Conservation (phyloP, 2,888 invertebrate genomes). For the Eupithecia vulgata region DNA sequence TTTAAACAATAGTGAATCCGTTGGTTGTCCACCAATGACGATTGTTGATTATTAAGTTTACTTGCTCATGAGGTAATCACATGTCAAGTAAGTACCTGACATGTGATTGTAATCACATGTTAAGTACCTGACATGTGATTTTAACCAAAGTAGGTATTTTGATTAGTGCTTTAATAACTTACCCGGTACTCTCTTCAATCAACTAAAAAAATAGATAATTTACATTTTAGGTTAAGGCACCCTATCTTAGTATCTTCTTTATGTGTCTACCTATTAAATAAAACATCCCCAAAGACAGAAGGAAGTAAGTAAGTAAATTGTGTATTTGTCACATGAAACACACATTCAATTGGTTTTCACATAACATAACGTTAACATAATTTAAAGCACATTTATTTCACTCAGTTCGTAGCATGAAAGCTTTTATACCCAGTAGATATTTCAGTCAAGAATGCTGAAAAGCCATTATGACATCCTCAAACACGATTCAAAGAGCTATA, state of each 20-base stretch:
- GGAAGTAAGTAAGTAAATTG: too few relatives aligned
- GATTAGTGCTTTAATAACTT: too few relatives aligned
- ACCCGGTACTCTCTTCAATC: too few relatives aligned
- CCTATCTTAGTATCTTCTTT: not conserved
- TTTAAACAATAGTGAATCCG: not conserved
- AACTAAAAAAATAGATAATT: not conserved
- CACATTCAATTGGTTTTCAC: too few relatives aligned
- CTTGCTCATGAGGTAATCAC: not conserved
- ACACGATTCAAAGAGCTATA: constrained; percentile 23
- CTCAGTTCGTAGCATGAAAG: not conserved
- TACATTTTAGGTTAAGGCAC: not conserved
- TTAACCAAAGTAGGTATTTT: too few relatives aligned
- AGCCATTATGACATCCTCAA: constrained; percentile 6
- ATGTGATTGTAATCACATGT: not conserved
- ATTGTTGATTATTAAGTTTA: not conserved
- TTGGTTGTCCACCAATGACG: not conserved
- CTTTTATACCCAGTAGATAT: not conserved
- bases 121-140: too few relatives aligned
- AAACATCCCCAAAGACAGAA: not conserved
- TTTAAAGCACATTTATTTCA: not conserved
- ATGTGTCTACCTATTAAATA: not conserved
- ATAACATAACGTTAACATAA: too few relatives aligned
- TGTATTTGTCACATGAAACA: too few relatives aligned
- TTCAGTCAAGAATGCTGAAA: constrained; percentile 14
- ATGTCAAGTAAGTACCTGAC: not conserved